Conservation (phyloP, 2,113 vertebrate species). For the Cisticola juncidis region DNA sequence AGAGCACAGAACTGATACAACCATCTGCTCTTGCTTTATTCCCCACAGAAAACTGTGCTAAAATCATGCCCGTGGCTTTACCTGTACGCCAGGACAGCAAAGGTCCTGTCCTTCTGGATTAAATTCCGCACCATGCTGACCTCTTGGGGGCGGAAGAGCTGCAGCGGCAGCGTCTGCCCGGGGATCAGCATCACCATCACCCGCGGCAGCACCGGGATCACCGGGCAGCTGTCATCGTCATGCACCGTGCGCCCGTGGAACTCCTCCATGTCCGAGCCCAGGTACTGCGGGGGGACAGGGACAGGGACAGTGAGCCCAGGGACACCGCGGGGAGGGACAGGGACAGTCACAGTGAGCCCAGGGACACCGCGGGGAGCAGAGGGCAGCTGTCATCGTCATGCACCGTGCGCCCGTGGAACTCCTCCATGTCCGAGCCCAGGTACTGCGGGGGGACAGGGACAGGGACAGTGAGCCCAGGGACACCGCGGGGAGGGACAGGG, state of each 20-base stretch:
- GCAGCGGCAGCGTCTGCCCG: conserved; percentile 93
- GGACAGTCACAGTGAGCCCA: no score
- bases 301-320: background rate
- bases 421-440: conserved; percentile 95
- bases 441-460: conserved; percentile 74
- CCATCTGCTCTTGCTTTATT: background rate
- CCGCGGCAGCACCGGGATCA: conserved; percentile 90
- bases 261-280: conserved; percentile 97
- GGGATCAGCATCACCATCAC: conserved; percentile 91
- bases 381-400: conserved; percentile 96
- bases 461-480: no score
- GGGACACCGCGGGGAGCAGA: no score
- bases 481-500: no score
- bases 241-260: conserved; percentile 94
- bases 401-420: conserved; percentile 93
- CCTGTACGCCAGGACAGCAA: conserved; percentile 96
- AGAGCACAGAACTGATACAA: background rate
- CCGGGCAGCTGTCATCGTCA: conserved; percentile 93
- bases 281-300: conserved; percentile 75
- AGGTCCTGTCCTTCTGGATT: conserved; percentile 93
- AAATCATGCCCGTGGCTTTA: conserved; percentile 40
- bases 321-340: rapidly evolving
- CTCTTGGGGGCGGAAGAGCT: conserved; percentile 93
- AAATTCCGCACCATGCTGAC: conserved; percentile 96
- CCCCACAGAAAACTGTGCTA: background rate